Conservation (phyloP, 2,113 vertebrate genomes). For the Mohoua ochrocephala region DNA sequence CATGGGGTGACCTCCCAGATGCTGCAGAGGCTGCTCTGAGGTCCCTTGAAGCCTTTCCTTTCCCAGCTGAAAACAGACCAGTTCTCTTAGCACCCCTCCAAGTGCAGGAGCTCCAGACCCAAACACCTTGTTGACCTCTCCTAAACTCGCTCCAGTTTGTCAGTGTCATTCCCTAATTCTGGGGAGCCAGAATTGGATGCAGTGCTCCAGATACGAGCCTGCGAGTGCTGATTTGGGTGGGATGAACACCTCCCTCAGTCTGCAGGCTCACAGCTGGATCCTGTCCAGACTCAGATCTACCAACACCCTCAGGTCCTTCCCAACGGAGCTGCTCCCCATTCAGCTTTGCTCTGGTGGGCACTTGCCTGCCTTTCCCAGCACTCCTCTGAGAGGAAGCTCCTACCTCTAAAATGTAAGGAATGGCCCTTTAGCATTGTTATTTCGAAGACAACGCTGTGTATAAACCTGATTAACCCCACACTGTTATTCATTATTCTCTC, state of each 20-base stretch:
- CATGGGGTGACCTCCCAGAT: not conserved
- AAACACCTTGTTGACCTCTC: not conserved
- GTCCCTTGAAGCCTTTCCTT: not conserved
- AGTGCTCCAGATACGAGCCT: not conserved
- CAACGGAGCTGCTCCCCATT: not conserved
- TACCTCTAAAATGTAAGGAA: not conserved
- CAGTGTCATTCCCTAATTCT: not conserved
- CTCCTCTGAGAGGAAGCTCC: not conserved
- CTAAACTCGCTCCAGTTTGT: not conserved
- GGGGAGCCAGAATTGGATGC: not conserved
- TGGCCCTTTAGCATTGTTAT: not conserved
- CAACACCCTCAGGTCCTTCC: not conserved
- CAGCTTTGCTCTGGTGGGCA: not conserved
- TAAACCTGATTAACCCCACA: not conserved
- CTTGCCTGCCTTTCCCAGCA: not conserved
- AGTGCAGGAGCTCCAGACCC: not conserved
- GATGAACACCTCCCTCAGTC: not conserved
- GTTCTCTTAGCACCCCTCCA: not conserved
- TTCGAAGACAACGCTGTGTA: not conserved
- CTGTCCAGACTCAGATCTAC: not conserved
- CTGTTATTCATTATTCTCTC: slow-evolving; percentile 1
- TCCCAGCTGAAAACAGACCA: not conserved
- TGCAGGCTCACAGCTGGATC: not conserved
- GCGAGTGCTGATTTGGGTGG: too few relatives aligned
- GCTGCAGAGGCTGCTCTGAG: not conserved